Evolutionary conservation across 2,888 invertebrate species (phyloP), one percentile per base, ranked within the genome.

Genomic region (Ichneumoninae sp.): DNA sequence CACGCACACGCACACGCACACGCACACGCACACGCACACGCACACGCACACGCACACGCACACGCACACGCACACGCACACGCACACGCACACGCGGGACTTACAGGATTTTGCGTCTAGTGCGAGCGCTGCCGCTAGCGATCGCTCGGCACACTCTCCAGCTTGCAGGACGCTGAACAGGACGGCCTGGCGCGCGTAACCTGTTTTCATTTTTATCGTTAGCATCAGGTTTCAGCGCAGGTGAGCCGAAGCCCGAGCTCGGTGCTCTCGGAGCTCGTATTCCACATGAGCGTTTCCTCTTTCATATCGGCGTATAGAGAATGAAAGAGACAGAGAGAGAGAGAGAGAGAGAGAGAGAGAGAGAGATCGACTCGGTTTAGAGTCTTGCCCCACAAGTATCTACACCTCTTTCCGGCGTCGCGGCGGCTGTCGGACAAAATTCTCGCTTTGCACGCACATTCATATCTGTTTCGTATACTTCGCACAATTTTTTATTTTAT

Each of bases 191-290:
- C 70, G 73, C 76, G 85, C 83, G 91, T 91, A 92, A 93, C 92
- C 92, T 92, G 92, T 93, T 93, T 91, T 91, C 91, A 92, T 93
- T 93, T 93, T 92, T 93, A 92, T 92, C 90, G 90, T 90, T 89
- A 87, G 90, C 91, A 89, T 92, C 92, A 90, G 90, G 92, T 92
- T 92, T 92, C 90, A 91, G 88, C 88, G 91, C 92, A 93, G 92
- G 92, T 92, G 92, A 92, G 91, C 89, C 86, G 89, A 89, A 91
- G 91, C 90, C 86, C 87, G 87, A 86, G 83, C 88, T 87, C 69
- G 57, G 26, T 30, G 66, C 33, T 54, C 22, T 30, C 44, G 66
- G 60, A 73, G 68, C 84, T 81, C 85, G 82, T 83, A 78, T 83
- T 85, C 81, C 86, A 81, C 70, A 33, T 47, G 54, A 78, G 73